Evolutionary conservation across 2,888 invertebrate genomes (phyloP), one percentile per base, ranked within the genome.

Genomic region (Protodeltote pygarga): DNA sequence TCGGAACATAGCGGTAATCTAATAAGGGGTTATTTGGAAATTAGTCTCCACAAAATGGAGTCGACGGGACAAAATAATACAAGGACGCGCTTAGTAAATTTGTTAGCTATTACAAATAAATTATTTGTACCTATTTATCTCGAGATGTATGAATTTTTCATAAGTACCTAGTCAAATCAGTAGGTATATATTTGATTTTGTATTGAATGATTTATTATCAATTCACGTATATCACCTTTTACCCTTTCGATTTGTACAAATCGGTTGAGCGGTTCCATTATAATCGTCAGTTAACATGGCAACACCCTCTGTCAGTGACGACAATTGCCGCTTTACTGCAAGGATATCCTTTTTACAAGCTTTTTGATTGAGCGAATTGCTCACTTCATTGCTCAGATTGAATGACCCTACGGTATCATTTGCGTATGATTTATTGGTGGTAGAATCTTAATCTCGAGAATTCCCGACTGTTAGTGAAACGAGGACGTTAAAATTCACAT

Each of bases 271-370:
- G 58, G 45, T 40, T 46, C 49, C 55, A 61, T 53, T 68, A 47
- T 49, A 48, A n/a, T 38, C 37, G 49, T 45, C 50, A 39, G 63
- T 68, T 33, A 63, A 50, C 81, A 64, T 77, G 69, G 79, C 81
- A 81, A 82, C 83, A 72, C 83, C 83, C 83, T 71, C 61, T 54
- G 48, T 38, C 27, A 46, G 39, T 51, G 40, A 60, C 59, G 40
- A 60, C 59, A 47, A 64, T 65, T 60, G 61, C 58, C 55, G 34
- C 50, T 28, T 44, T 45, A 39, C 42, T 53, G 63, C 42, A 52
- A 77, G 83, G 85, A 86, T 77, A 83, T 86, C 86, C 86, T 83
- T 71, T 79, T 86, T 81, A 85, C 71, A 73, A 75, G 72, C 73
- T 51, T 79, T 77, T 66, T 76, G 77, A 80, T 81, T 79, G 75